Base-by-base conservation (phyloP, 2,888 invertebrate species). In the Aquatica leii region DNA sequence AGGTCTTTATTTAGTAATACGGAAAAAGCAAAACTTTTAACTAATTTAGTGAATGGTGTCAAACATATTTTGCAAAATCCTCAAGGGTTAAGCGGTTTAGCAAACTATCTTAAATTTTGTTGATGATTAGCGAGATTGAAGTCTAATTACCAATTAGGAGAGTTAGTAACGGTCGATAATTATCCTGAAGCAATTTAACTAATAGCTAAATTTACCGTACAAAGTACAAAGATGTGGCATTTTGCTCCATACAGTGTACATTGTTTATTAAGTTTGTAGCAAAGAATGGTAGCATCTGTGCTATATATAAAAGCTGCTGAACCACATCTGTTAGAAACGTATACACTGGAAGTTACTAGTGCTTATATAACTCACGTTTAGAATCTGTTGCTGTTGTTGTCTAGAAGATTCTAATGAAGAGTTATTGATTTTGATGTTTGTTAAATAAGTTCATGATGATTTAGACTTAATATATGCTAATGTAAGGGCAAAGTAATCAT, bases 61-160 rank as follows among this genome's bases (percentile, higher is more conserved):
- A 92, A 94, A 75, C 88, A 92, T 76, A 96, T 98, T 77, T 81
- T 99, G 66, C 94, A 95, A 73, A 96, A 96, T 82, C 94, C 98
- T 2, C 95, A 95, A 88, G 95, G 95, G 56, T 84, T 98, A 18
- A 92, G 95, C 66, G 97, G 98, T 81, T 91, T 97, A 5, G 92
- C 91, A 37, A 97, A 97, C 81, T 99, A 99, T 83, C 99, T 99
- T 82, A 98, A 99, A 83, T 99, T 99, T 84, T 99, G 98, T 80
- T 90, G 99, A 1, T 85, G 99, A 43, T 85, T 99, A 64, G 97
- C 98, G 6, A 88, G 98, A 8, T 86, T 99, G 51, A 99, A 99
- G 83, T 95, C 96, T 34, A 99, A 98, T 85, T 99, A 98, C 82
- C 99, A 99, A 82, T 85, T 99, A 8, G 95, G 97, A 0, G 99